Conservation (phyloP, 1,140 invertebrate species). For the Melitaea cinxia region DNA sequence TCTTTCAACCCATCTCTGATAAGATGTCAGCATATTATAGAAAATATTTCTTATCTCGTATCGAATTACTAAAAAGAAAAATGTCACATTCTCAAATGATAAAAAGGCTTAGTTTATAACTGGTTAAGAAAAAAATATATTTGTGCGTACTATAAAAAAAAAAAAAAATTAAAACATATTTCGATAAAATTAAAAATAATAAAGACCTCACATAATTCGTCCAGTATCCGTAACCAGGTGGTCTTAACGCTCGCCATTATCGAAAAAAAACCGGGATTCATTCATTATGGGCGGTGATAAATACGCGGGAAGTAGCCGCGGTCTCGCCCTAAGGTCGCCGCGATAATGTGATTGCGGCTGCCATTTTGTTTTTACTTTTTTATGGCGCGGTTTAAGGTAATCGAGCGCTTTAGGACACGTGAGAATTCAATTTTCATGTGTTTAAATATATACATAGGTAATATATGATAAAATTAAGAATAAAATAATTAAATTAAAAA, state of each 20-base stretch:
- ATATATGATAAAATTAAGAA: too few species aligned
- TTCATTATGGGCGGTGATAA: conserved; percentile 43
- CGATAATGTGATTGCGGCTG: conserved; percentile 39
- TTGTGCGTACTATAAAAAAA: neutral
- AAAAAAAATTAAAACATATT: neutral
- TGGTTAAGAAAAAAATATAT: too few species aligned
- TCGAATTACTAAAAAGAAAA: too few species aligned
- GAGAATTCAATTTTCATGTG: neutral
- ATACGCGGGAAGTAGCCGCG: conserved; percentile 38
- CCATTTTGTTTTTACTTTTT: conserved; percentile 37
- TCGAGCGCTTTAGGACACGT: conserved; percentile 10
- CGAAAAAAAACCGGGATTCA: conserved; percentile 41
- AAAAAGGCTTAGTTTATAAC: too few species aligned
- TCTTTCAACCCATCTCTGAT: too few species aligned
- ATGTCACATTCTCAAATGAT: too few species aligned
- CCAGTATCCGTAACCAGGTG: conserved; percentile 33
- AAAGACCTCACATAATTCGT: conserved; percentile 1
- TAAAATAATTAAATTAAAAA: too few species aligned
- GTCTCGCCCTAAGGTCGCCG: conserved; percentile 38
- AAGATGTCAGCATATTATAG: too few species aligned
- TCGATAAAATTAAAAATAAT: neutral
- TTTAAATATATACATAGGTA: neutral
- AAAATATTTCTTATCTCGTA: too few species aligned
- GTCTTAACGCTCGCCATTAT: conserved; percentile 37
- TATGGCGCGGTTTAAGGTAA: conserved; percentile 17